Evolutionary conservation across 2,888 invertebrate genomes (phyloP), one percentile per base, ranked within the genome.

Genomic region (Ceramica pisi): DNA sequence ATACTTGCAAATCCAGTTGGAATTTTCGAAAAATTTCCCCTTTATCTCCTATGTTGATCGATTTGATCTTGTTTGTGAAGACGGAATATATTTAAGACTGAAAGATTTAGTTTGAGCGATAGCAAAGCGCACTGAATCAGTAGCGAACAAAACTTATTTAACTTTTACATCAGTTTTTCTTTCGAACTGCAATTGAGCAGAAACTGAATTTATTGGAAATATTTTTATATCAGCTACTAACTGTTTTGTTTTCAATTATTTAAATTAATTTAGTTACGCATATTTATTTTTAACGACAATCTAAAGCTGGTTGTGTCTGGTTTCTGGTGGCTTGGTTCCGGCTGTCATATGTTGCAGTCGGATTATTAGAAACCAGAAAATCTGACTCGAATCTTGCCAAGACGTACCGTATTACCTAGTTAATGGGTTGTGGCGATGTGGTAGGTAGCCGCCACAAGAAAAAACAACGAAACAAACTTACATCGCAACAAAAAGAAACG

Each of bases 1-100:
- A 90, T 87, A 88, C 89, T 90, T 88, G 89, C 86, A 91, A 91
- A 92, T 90, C 88, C 87, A 85, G 78, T 75, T 72, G 76, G 81
- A 86, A 83, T 82, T 87, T 86, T 84, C 67, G 69, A 86, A 88
- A 88, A 85, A 75, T 70, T 69, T 79, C 66, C 59, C 62, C 67
- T 74, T 67, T 78, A 85, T 82, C 84, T 80, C 51, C 41, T 67
- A 68, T 63, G 75, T 75, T 48, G 61, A 75, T 78, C 77, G 56
- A 48, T 77, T 67, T 70, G 67, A 56, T 77, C 68, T 76, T 82
- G 80, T 82, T 86, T 78, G 78, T 76, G 71, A 68, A 35, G 48
- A 74, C 68, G 21, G 19, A 65, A 62, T 64, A 68, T 60, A 56
- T 72, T 61, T 26, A 50, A 63, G 26, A 62, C 67, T 55, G 48